Conservation (phyloP, 37 sponge, comb jelly and placozoan species). For the Ephydatia muelleri region DNA sequence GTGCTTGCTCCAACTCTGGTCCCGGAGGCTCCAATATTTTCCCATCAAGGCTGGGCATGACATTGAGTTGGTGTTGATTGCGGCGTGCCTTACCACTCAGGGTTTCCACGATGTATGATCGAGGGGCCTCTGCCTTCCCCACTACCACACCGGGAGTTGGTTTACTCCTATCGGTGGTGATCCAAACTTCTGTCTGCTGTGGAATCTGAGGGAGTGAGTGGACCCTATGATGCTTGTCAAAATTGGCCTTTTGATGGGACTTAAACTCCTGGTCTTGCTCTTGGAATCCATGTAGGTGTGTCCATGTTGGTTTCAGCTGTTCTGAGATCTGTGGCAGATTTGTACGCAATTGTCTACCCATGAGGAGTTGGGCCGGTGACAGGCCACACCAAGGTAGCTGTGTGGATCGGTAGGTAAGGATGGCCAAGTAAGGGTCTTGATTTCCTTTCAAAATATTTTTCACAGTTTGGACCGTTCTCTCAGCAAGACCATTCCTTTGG, state of each 20-base stretch:
- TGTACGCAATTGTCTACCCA: slow-evolving; percentile 57
- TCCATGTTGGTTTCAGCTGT: slow-evolving; percentile 36
- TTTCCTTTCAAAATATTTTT: slow-evolving; percentile 25
- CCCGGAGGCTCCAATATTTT: too few species aligned
- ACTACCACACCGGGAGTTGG: slow-evolving; percentile 14
- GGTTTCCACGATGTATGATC: slow-evolving; percentile 35
- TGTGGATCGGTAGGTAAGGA: slow-evolving; percentile 37
- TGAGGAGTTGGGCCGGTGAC: slow-evolving; percentile 55
- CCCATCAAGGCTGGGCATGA: background rate
- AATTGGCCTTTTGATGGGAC: slow-evolving; percentile 30
- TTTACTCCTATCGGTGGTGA: slow-evolving; percentile 2
- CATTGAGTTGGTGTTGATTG: slow-evolving; percentile 18
- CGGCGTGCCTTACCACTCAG: slow-evolving; percentile 21
- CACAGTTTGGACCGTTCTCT: slow-evolving; percentile 36
- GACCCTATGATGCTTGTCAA: slow-evolving; percentile 34
- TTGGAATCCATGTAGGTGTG: slow-evolving; percentile 31
- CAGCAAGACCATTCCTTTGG: slow-evolving; percentile 46
- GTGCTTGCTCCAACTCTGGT: too few species aligned
- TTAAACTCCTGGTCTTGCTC: slow-evolving; percentile 13
- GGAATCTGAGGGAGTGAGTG: slow-evolving; percentile 5
- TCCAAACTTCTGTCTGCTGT: slow-evolving; percentile 45
- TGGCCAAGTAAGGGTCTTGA: slow-evolving; percentile 28
- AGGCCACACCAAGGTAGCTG: slow-evolving; percentile 60
- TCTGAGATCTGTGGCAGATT: slow-evolving; percentile 8
- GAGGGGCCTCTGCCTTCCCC: slow-evolving; percentile 2